These are phyloP conservation scores for Anarhynchus alexandrinus DNA, from an alignment of 2,113 vertebrate genomes.

Conservation along the genomic window DNA sequence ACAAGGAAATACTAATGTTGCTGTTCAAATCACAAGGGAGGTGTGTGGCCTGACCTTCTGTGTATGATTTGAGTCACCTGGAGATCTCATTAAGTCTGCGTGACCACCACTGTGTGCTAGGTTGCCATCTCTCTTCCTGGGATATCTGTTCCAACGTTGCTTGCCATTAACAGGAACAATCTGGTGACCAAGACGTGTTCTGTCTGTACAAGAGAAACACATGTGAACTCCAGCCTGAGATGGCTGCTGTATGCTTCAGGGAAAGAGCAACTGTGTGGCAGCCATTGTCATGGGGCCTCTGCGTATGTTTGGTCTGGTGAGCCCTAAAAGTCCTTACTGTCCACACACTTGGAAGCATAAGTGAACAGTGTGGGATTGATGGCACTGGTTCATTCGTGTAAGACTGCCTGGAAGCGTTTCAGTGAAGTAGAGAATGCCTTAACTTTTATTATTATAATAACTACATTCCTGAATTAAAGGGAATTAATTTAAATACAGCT, in stretches of 20 bases:
- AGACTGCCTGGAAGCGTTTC: neutral
- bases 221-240: neutral
- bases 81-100: too few species aligned
- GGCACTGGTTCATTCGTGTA: neutral
- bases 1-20: neutral
- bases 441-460: neutral
- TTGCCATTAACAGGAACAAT: neutral
- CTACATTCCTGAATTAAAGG: neutral
- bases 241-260: neutral
- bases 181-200: neutral
- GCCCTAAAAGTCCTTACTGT: neutral
- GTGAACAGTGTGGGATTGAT: neutral
- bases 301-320: neutral
- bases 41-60: neutral
- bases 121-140: neutral
- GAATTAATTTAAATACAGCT: neutral
- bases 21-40: neutral
- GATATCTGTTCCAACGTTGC: neutral
- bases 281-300: rapidly evolving
- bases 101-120: neutral
- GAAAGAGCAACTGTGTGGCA: neutral
- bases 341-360: neutral
- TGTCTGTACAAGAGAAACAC: neutral
- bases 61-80: too few species aligned
- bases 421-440: neutral